Conservation (phyloP, 2,797 vertebrate genomes). For the Propithecus deckenii region DNA sequence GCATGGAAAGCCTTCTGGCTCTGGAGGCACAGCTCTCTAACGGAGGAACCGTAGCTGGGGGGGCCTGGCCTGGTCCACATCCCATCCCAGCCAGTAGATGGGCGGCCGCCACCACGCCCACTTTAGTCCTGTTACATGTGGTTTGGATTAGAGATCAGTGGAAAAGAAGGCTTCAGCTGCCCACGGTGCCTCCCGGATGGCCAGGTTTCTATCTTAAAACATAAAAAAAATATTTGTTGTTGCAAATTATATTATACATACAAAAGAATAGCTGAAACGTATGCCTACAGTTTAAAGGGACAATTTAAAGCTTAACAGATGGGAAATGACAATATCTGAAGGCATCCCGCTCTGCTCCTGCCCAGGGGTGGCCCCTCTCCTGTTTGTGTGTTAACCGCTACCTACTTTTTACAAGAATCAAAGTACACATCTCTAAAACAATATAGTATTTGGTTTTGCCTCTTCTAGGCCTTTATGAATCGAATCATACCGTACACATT, state of each 20-base stretch:
- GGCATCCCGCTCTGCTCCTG: too few species aligned
- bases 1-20: background rate
- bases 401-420: background rate
- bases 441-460: background rate
- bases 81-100: background rate
- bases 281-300: background rate
- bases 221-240: background rate
- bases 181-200: background rate
- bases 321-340: background rate
- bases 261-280: background rate
- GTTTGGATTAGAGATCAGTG: background rate
- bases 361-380: background rate
- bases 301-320: background rate
- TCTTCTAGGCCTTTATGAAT: background rate
- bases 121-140: too few species aligned
- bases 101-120: background rate
- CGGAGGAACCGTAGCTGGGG: background rate
- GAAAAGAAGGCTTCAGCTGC: background rate
- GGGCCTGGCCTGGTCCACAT: fast-evolving
- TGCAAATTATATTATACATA: background rate
- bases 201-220: background rate
- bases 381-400: background rate
- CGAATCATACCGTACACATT: fast-evolving
- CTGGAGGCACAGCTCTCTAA: background rate
- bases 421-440: background rate